Percentiles rank a stretch among this genome's conserved stretches.
Evolutionary conservation across 1,140 invertebrate species (phyloP).

Genomic region (Halesus radiatus): DNA sequence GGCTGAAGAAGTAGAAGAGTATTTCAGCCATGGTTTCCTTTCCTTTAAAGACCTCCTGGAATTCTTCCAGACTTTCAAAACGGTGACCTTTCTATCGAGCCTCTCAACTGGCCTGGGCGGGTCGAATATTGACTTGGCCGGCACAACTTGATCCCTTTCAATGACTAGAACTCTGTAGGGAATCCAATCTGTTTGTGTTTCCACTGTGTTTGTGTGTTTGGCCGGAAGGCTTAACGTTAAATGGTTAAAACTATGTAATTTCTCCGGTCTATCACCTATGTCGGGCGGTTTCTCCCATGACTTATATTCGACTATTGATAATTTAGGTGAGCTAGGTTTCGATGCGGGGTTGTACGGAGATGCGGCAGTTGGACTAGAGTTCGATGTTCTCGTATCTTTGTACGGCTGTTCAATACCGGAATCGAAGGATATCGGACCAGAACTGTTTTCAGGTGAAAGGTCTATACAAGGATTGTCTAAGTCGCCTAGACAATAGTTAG

Average conservation of each 20-base stretch:
- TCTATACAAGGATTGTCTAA: constrained; percentile 47
- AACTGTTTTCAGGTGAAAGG: constrained; percentile 55
- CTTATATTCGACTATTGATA: constrained; percentile 44
- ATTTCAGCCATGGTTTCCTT: constrained; percentile 40
- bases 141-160: constrained; percentile 47
- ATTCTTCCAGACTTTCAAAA: constrained; percentile 48
- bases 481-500: constrained; percentile 43
- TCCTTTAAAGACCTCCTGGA: constrained; percentile 38
- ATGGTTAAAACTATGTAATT: constrained; percentile 29
- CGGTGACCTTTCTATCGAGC: constrained; percentile 44
- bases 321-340: constrained; percentile 46
- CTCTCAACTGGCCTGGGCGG: constrained; percentile 35
- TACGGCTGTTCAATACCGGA: constrained; percentile 57
- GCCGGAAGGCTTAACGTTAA: constrained; percentile 27
- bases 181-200: constrained; percentile 54
- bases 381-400: constrained; percentile 50
- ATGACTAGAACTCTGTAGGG: constrained; percentile 48
- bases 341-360: background rate
- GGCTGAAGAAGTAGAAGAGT: constrained; percentile 53
- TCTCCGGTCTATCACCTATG: constrained; percentile 33
- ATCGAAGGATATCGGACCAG: constrained; percentile 57
- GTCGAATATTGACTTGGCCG: constrained; percentile 47
- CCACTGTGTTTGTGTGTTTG: constrained; percentile 41
- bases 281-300: constrained; percentile 35
- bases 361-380: constrained; percentile 54